phyloP scores from a whole-genome alignment of 1,140 invertebrate genomes.

The Helicorthomorpha holstii region DNA sequence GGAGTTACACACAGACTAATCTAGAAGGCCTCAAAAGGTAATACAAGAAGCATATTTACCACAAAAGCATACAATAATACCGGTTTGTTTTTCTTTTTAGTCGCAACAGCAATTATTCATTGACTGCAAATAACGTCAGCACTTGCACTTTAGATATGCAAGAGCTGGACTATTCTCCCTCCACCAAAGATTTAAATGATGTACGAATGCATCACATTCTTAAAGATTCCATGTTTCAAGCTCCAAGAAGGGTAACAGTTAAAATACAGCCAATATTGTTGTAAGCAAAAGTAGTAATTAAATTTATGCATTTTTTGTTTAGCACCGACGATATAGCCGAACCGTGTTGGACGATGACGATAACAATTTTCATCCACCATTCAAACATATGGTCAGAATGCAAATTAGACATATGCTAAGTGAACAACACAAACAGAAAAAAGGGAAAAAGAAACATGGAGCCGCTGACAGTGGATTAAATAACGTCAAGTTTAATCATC shows the following conservation, averaged over 20 bases:
- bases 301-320: conserved; percentile 15
- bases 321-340: conserved; percentile 81
- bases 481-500: neutral
- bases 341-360: conserved; percentile 64
- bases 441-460: conserved; percentile 47
- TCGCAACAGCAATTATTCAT: conserved; percentile 15
- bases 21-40: conserved; percentile 3
- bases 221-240: conserved; percentile 75
- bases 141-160: conserved; percentile 82
- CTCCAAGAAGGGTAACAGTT: conserved; percentile 61
- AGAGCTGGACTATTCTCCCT: conserved; percentile 79
- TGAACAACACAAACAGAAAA: conserved; percentile 58
- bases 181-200: conserved; percentile 76
- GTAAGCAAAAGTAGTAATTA: neutral
- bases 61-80: too few species aligned
- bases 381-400: conserved; percentile 81
- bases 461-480: neutral
- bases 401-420: conserved; percentile 70
- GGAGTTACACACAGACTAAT: conserved; percentile 45
- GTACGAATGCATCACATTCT: conserved; percentile 82
- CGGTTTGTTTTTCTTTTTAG: conserved; percentile 1
- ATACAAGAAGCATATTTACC: neutral
- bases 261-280: neutral
- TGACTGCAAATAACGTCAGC: conserved; percentile 57
- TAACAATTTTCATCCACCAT: conserved; percentile 38